A percentile compares a stretch with the other conserved stretches of the same genome.
phyloP scores from a whole-genome alignment of 1,140 invertebrate genomes.

The Heliconius himera region DNA sequence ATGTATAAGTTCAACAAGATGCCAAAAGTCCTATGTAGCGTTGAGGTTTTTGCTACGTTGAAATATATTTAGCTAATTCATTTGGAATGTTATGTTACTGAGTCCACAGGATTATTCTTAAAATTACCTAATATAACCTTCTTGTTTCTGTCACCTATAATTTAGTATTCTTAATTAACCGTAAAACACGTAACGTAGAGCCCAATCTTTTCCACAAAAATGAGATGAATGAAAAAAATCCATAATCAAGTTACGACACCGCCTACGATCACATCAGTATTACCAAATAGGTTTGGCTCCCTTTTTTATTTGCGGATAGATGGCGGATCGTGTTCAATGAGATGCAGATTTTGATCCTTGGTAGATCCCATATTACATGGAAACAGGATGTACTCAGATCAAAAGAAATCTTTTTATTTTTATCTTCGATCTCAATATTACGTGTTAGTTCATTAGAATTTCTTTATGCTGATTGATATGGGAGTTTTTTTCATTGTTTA shows the following conservation, averaged over 20 bases:
- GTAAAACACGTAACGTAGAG: too few relatives aligned
- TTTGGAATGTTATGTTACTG: not conserved
- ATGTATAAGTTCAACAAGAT: not conserved
- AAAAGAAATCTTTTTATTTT: constrained; percentile 11
- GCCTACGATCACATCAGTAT: constrained; percentile 8
- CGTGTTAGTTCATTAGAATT: not conserved
- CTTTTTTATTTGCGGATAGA: not conserved
- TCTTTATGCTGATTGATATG: not conserved
- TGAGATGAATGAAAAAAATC: not conserved
- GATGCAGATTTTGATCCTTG: constrained; percentile 8
- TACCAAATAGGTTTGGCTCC: constrained; percentile 3
- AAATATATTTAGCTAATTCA: not conserved
- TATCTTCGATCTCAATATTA: constrained; percentile 1
- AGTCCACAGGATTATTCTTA: too few relatives aligned
- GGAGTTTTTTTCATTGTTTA: too few relatives aligned
- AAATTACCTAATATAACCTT: too few relatives aligned
- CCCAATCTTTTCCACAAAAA: not conserved
- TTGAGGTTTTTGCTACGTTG: not conserved
- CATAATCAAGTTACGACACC: not conserved
- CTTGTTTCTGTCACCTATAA: too few relatives aligned
- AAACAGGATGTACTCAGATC: constrained; percentile 7
- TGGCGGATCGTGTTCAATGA: constrained; percentile 10
- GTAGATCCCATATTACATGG: constrained; percentile 4
- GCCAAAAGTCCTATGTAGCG: not conserved
- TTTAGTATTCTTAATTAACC: too few relatives aligned